Conservation (phyloP, 2,888 invertebrate species). For the Troides helena region DNA sequence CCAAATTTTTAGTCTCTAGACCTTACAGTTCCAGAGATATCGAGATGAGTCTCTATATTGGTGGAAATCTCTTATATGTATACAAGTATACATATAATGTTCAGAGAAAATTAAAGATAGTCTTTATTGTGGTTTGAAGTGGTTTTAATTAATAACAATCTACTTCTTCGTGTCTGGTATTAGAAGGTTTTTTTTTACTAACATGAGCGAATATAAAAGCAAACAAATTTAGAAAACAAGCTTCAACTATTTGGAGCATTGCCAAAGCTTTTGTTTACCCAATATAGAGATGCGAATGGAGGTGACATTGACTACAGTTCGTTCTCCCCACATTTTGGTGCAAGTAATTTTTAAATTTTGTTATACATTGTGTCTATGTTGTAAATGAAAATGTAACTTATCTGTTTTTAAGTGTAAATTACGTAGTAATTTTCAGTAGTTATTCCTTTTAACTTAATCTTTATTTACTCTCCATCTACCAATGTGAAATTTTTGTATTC, state of each 20-base stretch:
- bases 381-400: neutral
- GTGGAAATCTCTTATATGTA: no score
- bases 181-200: neutral
- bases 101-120: no score
- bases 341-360: constrained; percentile 11
- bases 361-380: neutral
- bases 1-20: no score
- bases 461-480: neutral
- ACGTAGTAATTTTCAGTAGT: no score
- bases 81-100: no score
- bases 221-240: neutral
- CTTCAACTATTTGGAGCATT: neutral
- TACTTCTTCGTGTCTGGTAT: neutral
- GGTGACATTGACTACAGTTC: constrained; percentile 12
- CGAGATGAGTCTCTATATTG: no score
- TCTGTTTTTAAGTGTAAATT: no score
- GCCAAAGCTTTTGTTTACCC: constrained; percentile 10
- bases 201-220: neutral
- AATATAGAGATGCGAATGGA: no score
- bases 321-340: constrained; percentile 4
- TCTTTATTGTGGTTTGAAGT: no score
- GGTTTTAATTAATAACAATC: neutral
- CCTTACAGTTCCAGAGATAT: no score
- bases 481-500: neutral
- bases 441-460: neutral